Conservation (phyloP, 2,113 vertebrate species). For the Channa maculata region DNA sequence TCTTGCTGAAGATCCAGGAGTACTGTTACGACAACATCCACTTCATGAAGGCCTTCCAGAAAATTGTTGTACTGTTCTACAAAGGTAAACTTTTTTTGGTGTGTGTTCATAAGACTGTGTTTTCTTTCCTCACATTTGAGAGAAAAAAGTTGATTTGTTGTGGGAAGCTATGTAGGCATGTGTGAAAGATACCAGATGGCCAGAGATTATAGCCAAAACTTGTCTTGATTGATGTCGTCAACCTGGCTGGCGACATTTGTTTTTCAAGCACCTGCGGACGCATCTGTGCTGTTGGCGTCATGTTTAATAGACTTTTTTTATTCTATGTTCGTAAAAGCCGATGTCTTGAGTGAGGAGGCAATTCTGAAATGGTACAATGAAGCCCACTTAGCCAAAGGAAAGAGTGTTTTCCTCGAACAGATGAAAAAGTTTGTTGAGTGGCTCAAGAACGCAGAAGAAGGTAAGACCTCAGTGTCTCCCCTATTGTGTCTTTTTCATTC, state of each 20-base stretch:
- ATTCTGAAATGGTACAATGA: conserved; percentile 98
- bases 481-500: not conserved
- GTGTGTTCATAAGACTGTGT: not conserved
- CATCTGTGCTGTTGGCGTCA: conserved; percentile 58
- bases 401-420: conserved; percentile 96
- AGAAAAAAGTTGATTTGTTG: not conserved
- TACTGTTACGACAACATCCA: conserved; percentile 99
- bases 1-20: conserved; percentile 97
- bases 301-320: conserved; percentile 14
- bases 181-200: conserved; percentile 55
- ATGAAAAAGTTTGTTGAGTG: conserved; percentile 99
- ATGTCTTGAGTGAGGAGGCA: conserved; percentile 95
- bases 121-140: conserved; percentile 1
- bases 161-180: conserved; percentile 1
- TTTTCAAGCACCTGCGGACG: conserved; percentile 52
- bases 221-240: conserved; percentile 59
- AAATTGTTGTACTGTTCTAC: conserved; percentile 97
- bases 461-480: conserved; percentile 69
- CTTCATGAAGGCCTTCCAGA: conserved; percentile 99
- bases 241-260: conserved; percentile 47
- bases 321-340: conserved; percentile 78
- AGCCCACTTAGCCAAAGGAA: conserved; percentile 92
- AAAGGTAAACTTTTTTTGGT: conserved; percentile 86
- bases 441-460: conserved; percentile 99
- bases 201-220: conserved; percentile 56